Base-by-base conservation (phyloP, 2,888 invertebrate genomes). In the Amphipyra berbera region DNA sequence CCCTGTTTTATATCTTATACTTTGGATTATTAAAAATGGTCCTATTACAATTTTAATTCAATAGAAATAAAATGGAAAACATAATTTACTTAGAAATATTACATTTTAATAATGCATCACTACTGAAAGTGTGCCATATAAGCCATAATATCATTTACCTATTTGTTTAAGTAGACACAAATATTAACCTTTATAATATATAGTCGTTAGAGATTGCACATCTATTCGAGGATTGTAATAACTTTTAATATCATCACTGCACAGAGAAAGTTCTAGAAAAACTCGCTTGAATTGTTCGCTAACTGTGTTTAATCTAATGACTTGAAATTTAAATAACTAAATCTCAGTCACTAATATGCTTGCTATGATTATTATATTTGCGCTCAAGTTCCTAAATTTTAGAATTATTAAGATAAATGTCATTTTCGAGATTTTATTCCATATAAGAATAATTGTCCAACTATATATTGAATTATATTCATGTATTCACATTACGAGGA, bases 351-450 rank as follows among this genome's bases (percentile, higher is more conserved):
- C n/a, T 9, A 50, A 35, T 35, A 10, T 48, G 27, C 7, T 41
- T 35, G 37, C 45, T 56, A 42, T 40, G 33, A 38, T 69, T 50
- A 38, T 69, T 50, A 57, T 53, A 75, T 57, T 69, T 54, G 62
- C 49, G 56, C 3, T 42, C 4, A 12, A 53, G 4, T n/a, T 49
- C 7, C 3, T 13, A 35, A 4, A 14, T n/a, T n/a, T n/a, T n/a
- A n/a, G n/a, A n/a, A n/a, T 37, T 49, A 37, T 10, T 37, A 12
- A 48, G 15, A 37, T 14, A 44, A 21, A 27, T 1, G 27, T 45
- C 5, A 12, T 44, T 6, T 21, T 21, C 30, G 30, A 12, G 13
- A 13, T 40, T 40, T 40, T 3, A 27, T 2, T 12, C 37, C 9
- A 10, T 4, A 37, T 10, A 37, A 37, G n/a, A n/a, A 37, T 1